A percentile compares a stretch with the other conserved stretches of the same genome.
Evolutionary conservation across 2,113 vertebrate species (phyloP).

Genomic region (Myotis davidii): DNA sequence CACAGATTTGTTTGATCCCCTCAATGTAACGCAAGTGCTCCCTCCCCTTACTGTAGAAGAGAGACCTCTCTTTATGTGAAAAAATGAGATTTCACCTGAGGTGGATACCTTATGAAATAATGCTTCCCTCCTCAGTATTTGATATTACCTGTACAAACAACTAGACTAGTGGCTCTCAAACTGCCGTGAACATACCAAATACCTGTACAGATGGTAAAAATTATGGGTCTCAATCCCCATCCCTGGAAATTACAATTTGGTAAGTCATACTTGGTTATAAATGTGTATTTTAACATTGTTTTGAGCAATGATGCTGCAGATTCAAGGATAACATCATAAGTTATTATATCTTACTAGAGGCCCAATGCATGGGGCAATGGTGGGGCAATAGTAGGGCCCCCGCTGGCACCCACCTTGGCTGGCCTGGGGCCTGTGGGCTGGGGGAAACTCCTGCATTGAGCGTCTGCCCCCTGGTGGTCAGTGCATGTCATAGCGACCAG

Average conservation of each 20-base stretch:
- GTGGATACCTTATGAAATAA: not conserved
- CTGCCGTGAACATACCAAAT: not conserved
- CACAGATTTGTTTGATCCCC: not conserved
- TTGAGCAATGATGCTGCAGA: not conserved
- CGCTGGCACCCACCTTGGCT: too few relatives aligned
- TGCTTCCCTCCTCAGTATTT: not conserved
- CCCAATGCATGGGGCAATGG: too few relatives aligned
- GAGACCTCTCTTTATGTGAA: not conserved
- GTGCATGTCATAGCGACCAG: too few relatives aligned
- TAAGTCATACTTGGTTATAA: not conserved
- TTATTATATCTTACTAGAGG: too few relatives aligned
- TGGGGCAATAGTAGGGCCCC: too few relatives aligned
- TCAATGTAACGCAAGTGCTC: not conserved
- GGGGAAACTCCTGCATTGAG: too few relatives aligned
- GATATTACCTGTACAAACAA: not conserved
- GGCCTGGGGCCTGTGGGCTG: too few relatives aligned
- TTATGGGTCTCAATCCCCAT: not conserved
- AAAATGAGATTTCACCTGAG: not conserved
- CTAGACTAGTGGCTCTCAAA: not conserved
- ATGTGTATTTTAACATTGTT: not conserved
- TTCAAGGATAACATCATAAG: not conserved
- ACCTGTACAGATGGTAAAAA: not conserved
- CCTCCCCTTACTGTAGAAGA: not conserved
- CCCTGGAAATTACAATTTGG: not conserved
- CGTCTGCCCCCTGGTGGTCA: too few relatives aligned